Evolutionary conservation across 2,113 vertebrate species (phyloP), one percentile per base, ranked within the genome.

Genomic region (Chitala chitala): DNA sequence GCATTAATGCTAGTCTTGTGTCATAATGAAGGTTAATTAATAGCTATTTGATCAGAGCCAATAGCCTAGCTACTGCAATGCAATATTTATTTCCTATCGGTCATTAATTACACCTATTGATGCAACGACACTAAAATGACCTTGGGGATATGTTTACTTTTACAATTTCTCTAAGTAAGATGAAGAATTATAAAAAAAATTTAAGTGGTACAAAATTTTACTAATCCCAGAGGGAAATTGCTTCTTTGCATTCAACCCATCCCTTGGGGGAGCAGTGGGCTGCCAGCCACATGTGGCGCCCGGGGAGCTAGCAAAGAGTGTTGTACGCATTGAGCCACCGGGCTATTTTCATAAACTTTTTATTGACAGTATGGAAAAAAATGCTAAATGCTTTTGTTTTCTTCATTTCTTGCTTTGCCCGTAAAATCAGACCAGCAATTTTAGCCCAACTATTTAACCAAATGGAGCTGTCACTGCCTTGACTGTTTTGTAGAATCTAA

Each of bases 1-100:
- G 48, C 53, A 38, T 46, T 64, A 64, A 64, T 64, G 42, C n/a
- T 36, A 64, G 48, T 54, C 68, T 66, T 74, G 31, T 44, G 24
- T 48, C 33, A 74, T 66, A 74, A 74, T 74, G 73, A 68, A 22
- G 48, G 63, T 61, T 66, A 66, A 66, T 63, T 63, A 66, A 48
- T 74, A 54, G 69, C 22, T 54, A 42, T n/a, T 66, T 66, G 31
- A 53, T 66, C 38, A 29, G 31, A 29, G 22, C 33, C 61, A 74
- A 55, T 42, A 48, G 38, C 58, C 48, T 65, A 51, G 63, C 31
- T 42, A 58, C 17, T 29, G 59, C 42, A 66, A 50, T 63, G 38
- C 54, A 38, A 40, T 36, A 54, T 20, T 33, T 12, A 55, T 65
- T 74, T 68, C 50, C 73, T 12, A 24, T 33, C 40, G 29, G 44